phyloP scores from a whole-genome alignment of 2,797 vertebrate species.

The Microtus californicus region DNA sequence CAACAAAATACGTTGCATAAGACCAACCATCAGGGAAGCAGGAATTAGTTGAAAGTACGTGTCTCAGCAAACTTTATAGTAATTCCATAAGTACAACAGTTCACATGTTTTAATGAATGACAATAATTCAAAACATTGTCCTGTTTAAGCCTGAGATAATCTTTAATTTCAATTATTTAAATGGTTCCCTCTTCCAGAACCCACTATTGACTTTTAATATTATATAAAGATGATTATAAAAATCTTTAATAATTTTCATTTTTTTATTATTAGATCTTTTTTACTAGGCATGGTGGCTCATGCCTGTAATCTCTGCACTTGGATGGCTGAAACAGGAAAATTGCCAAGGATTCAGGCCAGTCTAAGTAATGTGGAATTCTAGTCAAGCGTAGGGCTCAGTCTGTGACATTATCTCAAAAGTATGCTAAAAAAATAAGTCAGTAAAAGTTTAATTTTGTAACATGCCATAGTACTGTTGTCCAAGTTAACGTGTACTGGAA shows the following conservation, averaged over 20 bases:
- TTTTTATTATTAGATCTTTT: neutral
- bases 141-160: neutral
- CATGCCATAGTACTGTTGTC: neutral
- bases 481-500: neutral
- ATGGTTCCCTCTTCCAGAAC: neutral
- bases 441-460: neutral
- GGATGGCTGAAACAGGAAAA: neutral
- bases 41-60: neutral
- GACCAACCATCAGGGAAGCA: neutral
- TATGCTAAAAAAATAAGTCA: neutral
- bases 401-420: neutral
- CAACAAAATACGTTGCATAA: neutral
- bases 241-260: neutral
- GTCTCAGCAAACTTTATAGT: neutral
- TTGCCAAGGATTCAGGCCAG: neutral
- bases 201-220: slow-evolving; percentile 12
- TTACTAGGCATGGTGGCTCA: too few relatives aligned
- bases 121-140: neutral
- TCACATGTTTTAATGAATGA: neutral
- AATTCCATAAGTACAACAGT: neutral
- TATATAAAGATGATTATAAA: neutral
- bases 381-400: neutral
- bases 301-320: neutral
- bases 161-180: neutral
- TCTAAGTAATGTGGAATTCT: neutral